Conservation (phyloP, 1,140 invertebrate species). For the Telenomus remus region DNA sequence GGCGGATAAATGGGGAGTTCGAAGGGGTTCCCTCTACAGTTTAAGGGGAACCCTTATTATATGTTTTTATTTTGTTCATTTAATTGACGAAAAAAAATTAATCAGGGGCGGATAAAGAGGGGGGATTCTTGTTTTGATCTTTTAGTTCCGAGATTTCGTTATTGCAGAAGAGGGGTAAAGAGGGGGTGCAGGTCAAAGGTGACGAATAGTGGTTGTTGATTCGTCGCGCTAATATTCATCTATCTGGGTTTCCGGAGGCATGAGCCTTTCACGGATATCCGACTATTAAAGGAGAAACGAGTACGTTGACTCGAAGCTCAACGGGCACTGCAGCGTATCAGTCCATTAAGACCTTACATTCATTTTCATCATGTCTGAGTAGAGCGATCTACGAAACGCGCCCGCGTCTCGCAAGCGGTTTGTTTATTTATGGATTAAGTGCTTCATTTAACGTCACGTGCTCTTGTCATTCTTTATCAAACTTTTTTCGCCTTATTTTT, state of each 20-base stretch:
- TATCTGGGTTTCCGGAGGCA: slow-evolving; percentile 50
- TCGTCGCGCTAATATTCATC: slow-evolving; percentile 46
- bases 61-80: too few species aligned
- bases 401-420: slow-evolving; percentile 3
- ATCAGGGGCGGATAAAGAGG: too few species aligned
- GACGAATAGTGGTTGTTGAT: slow-evolving; percentile 21
- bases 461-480: neutral
- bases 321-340: slow-evolving; percentile 43
- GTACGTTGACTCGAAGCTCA: slow-evolving; percentile 56
- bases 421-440: slow-evolving; percentile 23
- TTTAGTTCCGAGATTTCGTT: too few species aligned
- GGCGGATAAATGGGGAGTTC: too few species aligned
- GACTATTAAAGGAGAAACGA: slow-evolving; percentile 58
- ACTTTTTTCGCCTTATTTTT: too few species aligned
- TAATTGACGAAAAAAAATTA: too few species aligned
- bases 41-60: too few species aligned
- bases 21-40: too few species aligned
- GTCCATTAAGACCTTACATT: slow-evolving; percentile 49
- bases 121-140: too few species aligned
- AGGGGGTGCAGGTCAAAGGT: neutral
- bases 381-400: slow-evolving; percentile 18
- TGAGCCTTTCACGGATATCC: slow-evolving; percentile 56
- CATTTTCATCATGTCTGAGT: slow-evolving; percentile 46
- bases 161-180: too few species aligned
- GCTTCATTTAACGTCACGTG: neutral